Base-by-base conservation (phyloP, 2,113 vertebrate genomes). In the Tor tambroides region DNA sequence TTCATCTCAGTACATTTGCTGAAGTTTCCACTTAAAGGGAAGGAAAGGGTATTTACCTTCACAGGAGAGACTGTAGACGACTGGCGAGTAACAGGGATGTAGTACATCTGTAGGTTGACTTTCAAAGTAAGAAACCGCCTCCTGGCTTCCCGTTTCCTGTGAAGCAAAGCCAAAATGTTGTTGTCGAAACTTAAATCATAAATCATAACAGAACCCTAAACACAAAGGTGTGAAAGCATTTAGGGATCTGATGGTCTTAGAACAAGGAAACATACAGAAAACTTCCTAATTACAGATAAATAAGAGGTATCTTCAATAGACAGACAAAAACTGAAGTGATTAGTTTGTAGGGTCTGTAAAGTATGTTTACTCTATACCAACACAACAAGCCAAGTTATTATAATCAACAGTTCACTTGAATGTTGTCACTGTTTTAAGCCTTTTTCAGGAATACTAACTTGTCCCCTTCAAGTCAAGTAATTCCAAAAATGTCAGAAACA, bases 101-200 rank as follows among this genome's bases (percentile, higher is more conserved):
- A 97, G 92, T 98, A 99, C 92, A 99, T 96, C 90, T 98, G 96
- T 85, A 99, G 93, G 92, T 96, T 96, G 89, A 98, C 92, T 92
- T 96, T 95, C 80, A 93, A 92, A 0, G 96, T 97, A 83, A 98
- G 95, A 91, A 96, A 97, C 32, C 94, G 94, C 32, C 96, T 92
- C 4, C 96, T 93, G 0, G 95, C 94, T 91, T 99, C 98, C 85
- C 95, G 95, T 91, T 98, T 99, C 94, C 98, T 99, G 91, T 79
- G 2, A 85, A 89, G 10, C 41, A 83, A 72, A 89, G 86, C 2
- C 74, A 82, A 28, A 35, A 72, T n/a, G 6, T 26, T 32, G 26
- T 2, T 38, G 15, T 41, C 3, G 71, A 74, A 74, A 67, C n/a
- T 14, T 12, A 56, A 84, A 4, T 51, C 12, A 17, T 41, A 0